Percentiles rank a stretch among this genome's conserved stretches.
Conservation (phyloP, 2,113 vertebrate genomes). For the Acrocephalus kingi region DNA sequence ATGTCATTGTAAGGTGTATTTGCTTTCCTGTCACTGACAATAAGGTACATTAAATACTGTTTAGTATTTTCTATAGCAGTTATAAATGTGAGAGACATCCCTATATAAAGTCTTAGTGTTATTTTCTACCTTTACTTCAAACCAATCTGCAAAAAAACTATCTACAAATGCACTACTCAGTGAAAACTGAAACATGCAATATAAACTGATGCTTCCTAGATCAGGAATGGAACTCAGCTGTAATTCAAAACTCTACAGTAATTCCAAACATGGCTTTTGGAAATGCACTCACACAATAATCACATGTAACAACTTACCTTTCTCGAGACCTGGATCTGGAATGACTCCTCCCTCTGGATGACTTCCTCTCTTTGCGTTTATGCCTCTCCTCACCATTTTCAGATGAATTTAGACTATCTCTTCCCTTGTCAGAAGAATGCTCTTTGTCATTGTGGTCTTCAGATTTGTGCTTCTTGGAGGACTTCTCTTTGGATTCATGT, state of each 20-base stretch:
- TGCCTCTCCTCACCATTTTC: conserved; percentile 94
- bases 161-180: neutral
- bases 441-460: conserved; percentile 87
- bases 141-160: neutral
- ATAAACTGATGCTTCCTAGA: neutral
- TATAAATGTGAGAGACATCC: neutral
- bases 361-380: conserved; percentile 88
- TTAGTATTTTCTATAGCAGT: neutral
- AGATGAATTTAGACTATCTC: conserved; percentile 86
- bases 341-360: conserved; percentile 86
- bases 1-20: neutral
- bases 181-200: neutral
- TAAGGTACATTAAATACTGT: neutral
- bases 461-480: conserved; percentile 88
- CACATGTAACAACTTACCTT: conserved; percentile 69
- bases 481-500: conserved; percentile 91
- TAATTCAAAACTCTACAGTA: neutral
- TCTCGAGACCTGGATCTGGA: conserved; percentile 93
- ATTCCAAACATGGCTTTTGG: neutral
- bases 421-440: conserved; percentile 82
- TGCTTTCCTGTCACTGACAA: neutral
- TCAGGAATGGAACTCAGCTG: neutral
- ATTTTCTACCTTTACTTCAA: neutral
- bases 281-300: neutral
- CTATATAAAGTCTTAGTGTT: neutral